These are phyloP conservation scores for Philhelius pedissequus DNA, from an alignment of 2,888 invertebrate species.

Conservation along the genomic window DNA sequence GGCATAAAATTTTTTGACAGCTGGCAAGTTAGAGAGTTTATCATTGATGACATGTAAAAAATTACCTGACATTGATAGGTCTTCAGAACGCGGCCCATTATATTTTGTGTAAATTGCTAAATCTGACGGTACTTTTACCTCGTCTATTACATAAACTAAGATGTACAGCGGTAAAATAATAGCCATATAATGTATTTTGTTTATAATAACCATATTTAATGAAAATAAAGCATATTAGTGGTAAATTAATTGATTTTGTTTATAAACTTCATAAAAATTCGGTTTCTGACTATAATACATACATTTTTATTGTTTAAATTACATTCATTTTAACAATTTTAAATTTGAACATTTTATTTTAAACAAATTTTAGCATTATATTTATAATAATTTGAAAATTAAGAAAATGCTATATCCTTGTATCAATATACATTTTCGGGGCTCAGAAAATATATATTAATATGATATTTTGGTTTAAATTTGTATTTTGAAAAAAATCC, in stretches of 20 bases:
- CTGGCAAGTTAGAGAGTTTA: too few relatives aligned
- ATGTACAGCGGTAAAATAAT: not conserved
- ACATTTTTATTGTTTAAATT: not conserved
- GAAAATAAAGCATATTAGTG: not conserved
- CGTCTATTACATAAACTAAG: too few relatives aligned
- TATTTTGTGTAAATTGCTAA: too few relatives aligned
- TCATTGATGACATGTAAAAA: too few relatives aligned
- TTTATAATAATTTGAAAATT: not conserved
- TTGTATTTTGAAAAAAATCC: not conserved
- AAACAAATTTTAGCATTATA: not conserved
- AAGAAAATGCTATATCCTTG: not conserved
- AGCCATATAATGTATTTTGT: not conserved
- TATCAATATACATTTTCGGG: conserved; percentile 60
- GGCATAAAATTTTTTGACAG: too few relatives aligned
- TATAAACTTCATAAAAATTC: not conserved
- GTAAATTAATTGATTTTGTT: not conserved
- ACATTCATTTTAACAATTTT: not conserved
- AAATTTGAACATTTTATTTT: not conserved
- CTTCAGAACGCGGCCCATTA: too few relatives aligned
- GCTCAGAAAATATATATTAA: conserved; percentile 57
- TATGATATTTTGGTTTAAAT: not conserved
- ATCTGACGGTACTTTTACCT: too few relatives aligned
- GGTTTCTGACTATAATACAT: not conserved
- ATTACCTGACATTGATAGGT: too few relatives aligned
- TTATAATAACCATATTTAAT: not conserved